Percentiles rank a stretch among this genome's conserved stretches.
Evolutionary conservation across 2,888 invertebrate species (phyloP).

Genomic region (Diploptera punctata): DNA sequence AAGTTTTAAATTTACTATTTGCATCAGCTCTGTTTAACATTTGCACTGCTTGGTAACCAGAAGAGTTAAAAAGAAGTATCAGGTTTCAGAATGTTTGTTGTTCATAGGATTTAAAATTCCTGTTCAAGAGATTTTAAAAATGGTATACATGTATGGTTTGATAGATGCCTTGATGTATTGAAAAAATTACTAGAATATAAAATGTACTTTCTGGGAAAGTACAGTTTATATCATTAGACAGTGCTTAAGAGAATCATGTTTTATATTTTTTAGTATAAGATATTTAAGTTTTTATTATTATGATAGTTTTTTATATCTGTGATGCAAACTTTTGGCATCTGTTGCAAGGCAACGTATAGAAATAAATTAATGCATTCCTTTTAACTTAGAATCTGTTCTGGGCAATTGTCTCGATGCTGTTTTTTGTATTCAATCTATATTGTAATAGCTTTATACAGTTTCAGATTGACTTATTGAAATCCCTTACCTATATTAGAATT

Average conservation of each 20-base stretch:
- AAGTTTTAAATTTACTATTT: background rate
- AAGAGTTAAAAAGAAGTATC: background rate
- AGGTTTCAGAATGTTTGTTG: background rate
- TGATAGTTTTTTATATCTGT: conserved; percentile 16
- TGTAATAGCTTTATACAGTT: conserved; percentile 32
- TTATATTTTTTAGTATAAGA: conserved; percentile 16
- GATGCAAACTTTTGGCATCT: conserved; percentile 31
- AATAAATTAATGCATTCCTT: conserved; percentile 32
- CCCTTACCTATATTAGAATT: conserved; percentile 28
- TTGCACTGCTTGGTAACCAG: background rate
- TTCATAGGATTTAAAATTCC: too few relatives aligned
- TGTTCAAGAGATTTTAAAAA: background rate
- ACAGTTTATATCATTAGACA: background rate
- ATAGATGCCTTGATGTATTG: conserved; percentile 18
- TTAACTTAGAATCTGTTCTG: background rate
- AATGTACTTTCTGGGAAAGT: conserved; percentile 27
- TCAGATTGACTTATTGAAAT: conserved; percentile 19
- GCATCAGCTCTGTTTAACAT: background rate
- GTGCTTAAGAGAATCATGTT: background rate
- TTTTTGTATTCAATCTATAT: background rate
- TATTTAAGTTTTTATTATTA: conserved; percentile 21
- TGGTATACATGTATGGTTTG: conserved; percentile 19
- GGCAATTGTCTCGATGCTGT: conserved; percentile 7
- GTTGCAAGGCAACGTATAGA: conserved; percentile 27
- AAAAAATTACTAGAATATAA: background rate